Evolutionary conservation across 2,113 vertebrate genomes (phyloP).

Genomic region (Serilophus lunatus): DNA sequence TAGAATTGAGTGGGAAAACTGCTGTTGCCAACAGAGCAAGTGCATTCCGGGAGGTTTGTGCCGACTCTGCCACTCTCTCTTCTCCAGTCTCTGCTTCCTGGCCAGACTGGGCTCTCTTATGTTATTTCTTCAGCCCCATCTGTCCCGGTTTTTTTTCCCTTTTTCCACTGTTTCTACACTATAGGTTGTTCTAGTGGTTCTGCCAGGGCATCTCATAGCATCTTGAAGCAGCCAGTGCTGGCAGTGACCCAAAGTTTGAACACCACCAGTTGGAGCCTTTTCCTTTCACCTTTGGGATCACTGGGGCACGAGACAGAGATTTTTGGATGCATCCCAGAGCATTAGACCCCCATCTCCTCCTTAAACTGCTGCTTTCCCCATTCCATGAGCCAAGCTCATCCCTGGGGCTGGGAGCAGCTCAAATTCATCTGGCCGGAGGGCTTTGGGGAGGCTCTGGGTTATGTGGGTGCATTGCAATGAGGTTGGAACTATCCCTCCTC

Average conservation of each 20-base stretch:
- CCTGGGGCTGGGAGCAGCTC: neutral
- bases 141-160: neutral
- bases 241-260: neutral
- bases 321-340: rapidly evolving
- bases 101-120: neutral
- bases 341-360: neutral
- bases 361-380: neutral
- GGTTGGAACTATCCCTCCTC: neutral
- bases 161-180: rapidly evolving
- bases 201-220: rapidly evolving
- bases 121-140: constrained; percentile 27
- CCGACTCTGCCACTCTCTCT: rapidly evolving
- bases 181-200: rapidly evolving
- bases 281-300: rapidly evolving
- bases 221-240: neutral
- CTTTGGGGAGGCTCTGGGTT: neutral
- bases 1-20: neutral
- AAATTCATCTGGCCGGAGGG: rapidly evolving
- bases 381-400: neutral
- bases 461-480: neutral
- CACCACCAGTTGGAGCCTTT: rapidly evolving
- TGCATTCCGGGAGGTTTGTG: rapidly evolving
- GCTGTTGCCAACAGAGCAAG: neutral
- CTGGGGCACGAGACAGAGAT: rapidly evolving
- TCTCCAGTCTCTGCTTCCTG: neutral